Evolutionary conservation across 2,113 vertebrate genomes (phyloP), one percentile per base, ranked within the genome.

Genomic region (Gobio gobio): DNA sequence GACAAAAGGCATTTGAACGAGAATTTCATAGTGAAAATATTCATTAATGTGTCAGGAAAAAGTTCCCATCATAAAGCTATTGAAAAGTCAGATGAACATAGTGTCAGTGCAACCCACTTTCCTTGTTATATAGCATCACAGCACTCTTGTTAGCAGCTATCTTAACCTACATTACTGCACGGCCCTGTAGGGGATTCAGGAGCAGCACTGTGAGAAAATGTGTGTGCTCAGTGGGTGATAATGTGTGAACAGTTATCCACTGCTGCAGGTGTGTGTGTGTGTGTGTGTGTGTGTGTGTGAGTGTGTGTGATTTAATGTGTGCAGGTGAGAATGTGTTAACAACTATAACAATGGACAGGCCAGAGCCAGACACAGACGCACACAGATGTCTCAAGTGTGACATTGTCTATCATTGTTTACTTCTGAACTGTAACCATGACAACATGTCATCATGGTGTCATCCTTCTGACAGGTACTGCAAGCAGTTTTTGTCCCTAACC

Each of bases 371-470:
- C 73, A 76, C 43, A 73, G 64, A 56, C 73, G 72, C 43, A 58
- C 68, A 63, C 26, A 63, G 16, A 72, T 24, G 26, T 73, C 83
- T 85, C 70, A 73, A 82, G 78, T 66, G 84, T 10, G 29, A 61
- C 72, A 16, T 51, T 76, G 64, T 76, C 70, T 76, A 63, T 81
- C 51, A 47, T 51, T 83, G 58, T 68, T 74, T 76, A 73, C 76
- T 81, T 86, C 49, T 72, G 26, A 74, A 82, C 33, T 51, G 85
- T 90, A 82, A 88, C 85, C 88, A 89, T 86, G 85, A 89, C 83
- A 88, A 89, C 83, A 81, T 83, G 85, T 43, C 83, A 84, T 73
- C 54, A 59, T 40, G 80, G 84, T 83, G 82, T 29, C 78, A 81
- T 66, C 26, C 58, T 73, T 83, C 77, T 82, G 73, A 78, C 56